phyloP scores from a whole-genome alignment of 2,113 vertebrate genomes.

The Noctilio leporinus region DNA sequence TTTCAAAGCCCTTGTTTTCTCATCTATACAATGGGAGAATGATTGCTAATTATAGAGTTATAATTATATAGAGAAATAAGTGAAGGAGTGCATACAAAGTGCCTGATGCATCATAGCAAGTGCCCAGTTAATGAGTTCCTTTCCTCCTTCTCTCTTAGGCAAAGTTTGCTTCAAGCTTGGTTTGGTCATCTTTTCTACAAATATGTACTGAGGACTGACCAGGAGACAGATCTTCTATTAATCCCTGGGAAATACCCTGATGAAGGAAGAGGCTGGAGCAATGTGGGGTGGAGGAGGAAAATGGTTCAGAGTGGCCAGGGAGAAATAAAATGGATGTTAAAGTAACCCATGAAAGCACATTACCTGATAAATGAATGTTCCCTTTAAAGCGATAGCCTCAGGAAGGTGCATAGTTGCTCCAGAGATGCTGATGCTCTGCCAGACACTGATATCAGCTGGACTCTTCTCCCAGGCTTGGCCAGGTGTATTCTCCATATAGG shows the following conservation, averaged over 20 bases:
- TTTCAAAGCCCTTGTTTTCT: background rate
- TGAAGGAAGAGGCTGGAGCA: background rate
- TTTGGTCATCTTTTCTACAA: background rate
- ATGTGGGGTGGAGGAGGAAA: background rate
- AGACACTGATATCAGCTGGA: background rate
- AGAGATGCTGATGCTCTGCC: background rate
- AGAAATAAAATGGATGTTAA: background rate
- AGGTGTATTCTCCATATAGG: no score
- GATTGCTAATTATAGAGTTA: background rate
- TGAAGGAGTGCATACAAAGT: background rate
- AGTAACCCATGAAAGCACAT: background rate
- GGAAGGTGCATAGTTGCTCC: fast-evolving
- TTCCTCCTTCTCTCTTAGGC: background rate
- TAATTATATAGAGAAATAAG: background rate
- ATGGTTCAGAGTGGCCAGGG: background rate
- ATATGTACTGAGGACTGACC: background rate
- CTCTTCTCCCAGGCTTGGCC: background rate
- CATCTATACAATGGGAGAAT: background rate
- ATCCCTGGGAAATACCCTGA: background rate
- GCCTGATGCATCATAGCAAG: no score
- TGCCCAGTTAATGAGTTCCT: background rate
- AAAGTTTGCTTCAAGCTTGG: background rate
- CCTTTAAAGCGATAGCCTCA: background rate
- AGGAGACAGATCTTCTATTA: background rate
- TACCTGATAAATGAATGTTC: background rate